Evolutionary conservation across 2,797 vertebrate genomes (phyloP).

Genomic region (Sebastes cheni): DNA sequence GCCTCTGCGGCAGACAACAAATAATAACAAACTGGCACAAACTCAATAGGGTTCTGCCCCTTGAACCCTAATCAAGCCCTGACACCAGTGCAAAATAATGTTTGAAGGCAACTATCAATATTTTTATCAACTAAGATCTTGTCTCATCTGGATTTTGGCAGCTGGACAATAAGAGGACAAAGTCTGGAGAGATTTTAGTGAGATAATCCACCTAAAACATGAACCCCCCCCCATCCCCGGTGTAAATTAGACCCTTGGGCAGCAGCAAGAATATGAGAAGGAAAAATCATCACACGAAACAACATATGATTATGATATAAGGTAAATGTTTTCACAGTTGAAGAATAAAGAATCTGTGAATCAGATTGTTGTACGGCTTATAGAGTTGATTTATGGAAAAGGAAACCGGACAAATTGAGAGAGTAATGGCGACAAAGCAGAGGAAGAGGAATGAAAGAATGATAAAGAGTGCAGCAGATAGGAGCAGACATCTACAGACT

Average conservation of each 20-base stretch:
- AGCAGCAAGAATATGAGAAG: background rate
- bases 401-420: background rate
- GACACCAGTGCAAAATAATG: background rate
- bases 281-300: background rate
- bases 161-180: background rate
- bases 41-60: too few relatives aligned
- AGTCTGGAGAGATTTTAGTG: background rate
- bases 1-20: too few relatives aligned
- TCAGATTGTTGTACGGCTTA: background rate
- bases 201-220: background rate
- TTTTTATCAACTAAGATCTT: background rate
- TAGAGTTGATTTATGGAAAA: slow-evolving; percentile 23
- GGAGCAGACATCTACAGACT: slow-evolving; percentile 8
- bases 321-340: background rate
- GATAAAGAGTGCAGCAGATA: slow-evolving; percentile 19
- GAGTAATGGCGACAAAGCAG: slow-evolving; percentile 1
- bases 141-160: background rate
- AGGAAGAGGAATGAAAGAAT: slow-evolving; percentile 11
- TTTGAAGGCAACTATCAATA: background rate
- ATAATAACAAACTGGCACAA: too few relatives aligned
- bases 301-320: background rate
- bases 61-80: background rate
- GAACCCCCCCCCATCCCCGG: too few relatives aligned
- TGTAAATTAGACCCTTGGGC: background rate
- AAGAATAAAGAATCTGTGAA: background rate